Evolutionary conservation across 2,888 invertebrate species (phyloP), one percentile per base, ranked within the genome.

Genomic region (Atrina japonica): DNA sequence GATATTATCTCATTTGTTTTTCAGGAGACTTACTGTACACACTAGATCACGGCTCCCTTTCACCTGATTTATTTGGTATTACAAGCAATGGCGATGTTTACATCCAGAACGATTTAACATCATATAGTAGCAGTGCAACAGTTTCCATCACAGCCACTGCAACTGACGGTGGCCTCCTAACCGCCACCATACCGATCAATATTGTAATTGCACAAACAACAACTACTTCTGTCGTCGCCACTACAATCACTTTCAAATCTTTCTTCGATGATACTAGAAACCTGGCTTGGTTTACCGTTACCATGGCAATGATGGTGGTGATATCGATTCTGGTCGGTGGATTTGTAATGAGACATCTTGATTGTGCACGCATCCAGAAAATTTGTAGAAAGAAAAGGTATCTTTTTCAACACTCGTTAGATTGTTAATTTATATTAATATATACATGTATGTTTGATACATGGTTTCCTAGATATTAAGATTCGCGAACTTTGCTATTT

Each of bases 31-130:
- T 76, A 0, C 59, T 68, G 0, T 76, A 70, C 56, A 52, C 65
- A 1, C 16, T 78, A 18, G 66, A 78, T 25, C 78, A 78, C 25
- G 29, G 68, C 1, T 45, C 47, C 3, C 55, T 78, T 1, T 18
- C 35, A 0, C 45, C 30, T 3, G 66, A 66, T 30, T 70, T 73
- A 43, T 78, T 78, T 35, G 53, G 59, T 6, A 59, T 78, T 1
- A 52, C 58, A 27, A 52, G 23, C n/a, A 64, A 58, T 16, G 78
- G 78, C 0, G 61, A 64, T 16, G 53, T 78, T 3, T 60, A 60
- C 40, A 53, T 64, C 3, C 35, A 40, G 11, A 25, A 35, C 7
- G 52, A 52, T 27, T n/a, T 70, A 16, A 5, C 18, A 0, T 7
- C 58, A 6, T 66, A 60, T 23, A 49, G 18, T 9, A 16, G 43